Evolutionary conservation across 2,888 invertebrate genomes (phyloP).

Genomic region (Tortricodes alternella): DNA sequence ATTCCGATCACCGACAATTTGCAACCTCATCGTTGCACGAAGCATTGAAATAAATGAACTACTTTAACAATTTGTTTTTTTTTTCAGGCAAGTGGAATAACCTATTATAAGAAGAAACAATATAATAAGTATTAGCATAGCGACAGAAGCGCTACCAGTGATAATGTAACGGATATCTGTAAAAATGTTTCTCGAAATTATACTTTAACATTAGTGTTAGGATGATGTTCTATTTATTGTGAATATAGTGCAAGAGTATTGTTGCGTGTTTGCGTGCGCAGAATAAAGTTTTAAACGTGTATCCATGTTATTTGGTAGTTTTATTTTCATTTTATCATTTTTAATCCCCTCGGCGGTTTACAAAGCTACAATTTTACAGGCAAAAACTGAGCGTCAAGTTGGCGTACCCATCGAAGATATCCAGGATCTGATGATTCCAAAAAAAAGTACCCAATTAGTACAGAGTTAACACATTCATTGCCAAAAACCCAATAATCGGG

Average conservation of each 20-base stretch:
- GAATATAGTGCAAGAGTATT: slow-evolving; percentile 54
- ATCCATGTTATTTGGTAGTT: slow-evolving; percentile 22
- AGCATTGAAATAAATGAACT: too few species aligned
- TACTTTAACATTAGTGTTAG: slow-evolving; percentile 65
- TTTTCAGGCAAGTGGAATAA: slow-evolving; percentile 73
- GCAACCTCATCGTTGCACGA: too few species aligned
- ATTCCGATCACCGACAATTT: too few species aligned
- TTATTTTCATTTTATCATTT: too few species aligned
- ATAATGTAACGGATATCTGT: slow-evolving; percentile 47
- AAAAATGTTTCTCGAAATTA: slow-evolving; percentile 64
- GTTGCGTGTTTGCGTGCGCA: slow-evolving; percentile 57
- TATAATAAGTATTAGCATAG: slow-evolving; percentile 68
- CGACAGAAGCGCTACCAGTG: slow-evolving; percentile 43
- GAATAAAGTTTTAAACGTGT: slow-evolving; percentile 51
- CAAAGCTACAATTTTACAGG: too few species aligned
- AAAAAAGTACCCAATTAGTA: too few species aligned
- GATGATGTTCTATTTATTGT: slow-evolving; percentile 61
- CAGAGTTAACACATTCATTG: too few species aligned
- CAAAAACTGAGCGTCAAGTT: too few species aligned
- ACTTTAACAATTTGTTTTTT: slow-evolving; percentile 33
- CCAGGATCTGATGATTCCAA: too few species aligned
- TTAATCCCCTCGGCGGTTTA: too few species aligned
- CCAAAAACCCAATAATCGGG: too few species aligned
- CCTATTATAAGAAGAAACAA: slow-evolving; percentile 38
- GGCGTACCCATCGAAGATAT: too few species aligned